Evolutionary conservation across 2,113 vertebrate genomes (phyloP), one percentile per base, ranked within the genome.

Genomic region (Malaclemys terrapin): DNA sequence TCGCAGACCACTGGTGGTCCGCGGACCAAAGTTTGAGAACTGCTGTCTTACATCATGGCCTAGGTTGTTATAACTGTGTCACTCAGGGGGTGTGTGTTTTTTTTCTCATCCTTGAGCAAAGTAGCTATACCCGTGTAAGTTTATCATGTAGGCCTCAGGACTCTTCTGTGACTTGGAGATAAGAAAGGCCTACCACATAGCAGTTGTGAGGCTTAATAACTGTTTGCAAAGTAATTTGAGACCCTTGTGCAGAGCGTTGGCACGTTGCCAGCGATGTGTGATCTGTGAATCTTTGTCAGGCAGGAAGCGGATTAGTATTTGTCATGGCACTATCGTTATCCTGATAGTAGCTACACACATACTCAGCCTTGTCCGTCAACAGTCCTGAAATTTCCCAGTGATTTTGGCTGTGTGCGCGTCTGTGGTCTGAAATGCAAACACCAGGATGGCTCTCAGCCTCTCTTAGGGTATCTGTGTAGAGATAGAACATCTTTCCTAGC

Each of bases 401-500:
- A 76, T 8, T 45, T 59, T 45, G 42, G 22, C 7, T 45, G 24
- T 13, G 20, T 42, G 38, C 10, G 10, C 22, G 2, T 54, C 49
- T 35, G 62, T 29, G 27, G 76, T 35, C 76, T 8, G 20, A 49
- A 49, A 50, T 25, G 12, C 49, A 79, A 50, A 31, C 29, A 38
- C 16, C 0, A 0, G 10, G 9, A 27, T 2, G 24, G 56, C 16
- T 11, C 14, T 8, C 20, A 0, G 1, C 9, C 0, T 2, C 16
- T 6, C 38, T 69, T 0, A 0, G 4, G 9, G 22, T 24, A 50
- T 85, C 2, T 25, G 5, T 25, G 20, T 76, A 45, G 75, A 13
- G 12, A 42, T 2, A 10, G 49, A 5, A 49, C 22, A 35, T 6
- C 1, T 20, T 50, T 50, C 5, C 35, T 1, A 19, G 31, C 49